phyloP scores from a whole-genome alignment of 2,888 invertebrate genomes.

The Drosophila putrida region DNA sequence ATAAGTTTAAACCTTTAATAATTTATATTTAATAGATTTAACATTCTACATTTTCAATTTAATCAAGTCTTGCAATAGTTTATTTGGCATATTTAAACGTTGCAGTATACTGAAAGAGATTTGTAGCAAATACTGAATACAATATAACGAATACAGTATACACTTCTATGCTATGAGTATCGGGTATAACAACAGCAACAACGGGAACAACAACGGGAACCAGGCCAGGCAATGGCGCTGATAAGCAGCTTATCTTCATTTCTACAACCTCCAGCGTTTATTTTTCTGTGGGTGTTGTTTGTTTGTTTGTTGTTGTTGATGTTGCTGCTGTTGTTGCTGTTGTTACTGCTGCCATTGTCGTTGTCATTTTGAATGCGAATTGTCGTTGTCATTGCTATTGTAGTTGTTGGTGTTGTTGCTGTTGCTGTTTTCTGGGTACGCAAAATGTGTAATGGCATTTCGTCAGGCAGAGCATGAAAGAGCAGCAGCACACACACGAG shows the following conservation, averaged over 20 bases:
- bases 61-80: too few relatives aligned
- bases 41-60: too few relatives aligned
- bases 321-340: conserved; percentile 54
- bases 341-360: conserved; percentile 35
- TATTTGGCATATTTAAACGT: too few relatives aligned
- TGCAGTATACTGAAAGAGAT: too few relatives aligned
- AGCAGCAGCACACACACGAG: not conserved
- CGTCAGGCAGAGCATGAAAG: conserved; percentile 76
- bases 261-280: conserved; percentile 78
- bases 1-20: too few relatives aligned
- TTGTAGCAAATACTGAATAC: too few relatives aligned
- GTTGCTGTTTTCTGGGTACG: conserved; percentile 65
- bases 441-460: conserved; percentile 80
- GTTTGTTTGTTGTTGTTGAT: conserved; percentile 53
- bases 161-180: too few relatives aligned
- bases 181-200: not conserved
- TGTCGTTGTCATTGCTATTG: conserved; percentile 28
- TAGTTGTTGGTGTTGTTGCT: conserved; percentile 28
- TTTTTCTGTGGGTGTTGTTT: conserved; percentile 63
- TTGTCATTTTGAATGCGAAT: conserved; percentile 44
- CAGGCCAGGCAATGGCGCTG: conserved; percentile 72
- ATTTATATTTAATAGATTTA: too few relatives aligned
- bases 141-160: too few relatives aligned
- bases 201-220: conserved; percentile 5
- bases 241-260: conserved; percentile 80